Conservation (phyloP, 2,113 vertebrate species). For the Paradoxurus hermaphroditus region DNA sequence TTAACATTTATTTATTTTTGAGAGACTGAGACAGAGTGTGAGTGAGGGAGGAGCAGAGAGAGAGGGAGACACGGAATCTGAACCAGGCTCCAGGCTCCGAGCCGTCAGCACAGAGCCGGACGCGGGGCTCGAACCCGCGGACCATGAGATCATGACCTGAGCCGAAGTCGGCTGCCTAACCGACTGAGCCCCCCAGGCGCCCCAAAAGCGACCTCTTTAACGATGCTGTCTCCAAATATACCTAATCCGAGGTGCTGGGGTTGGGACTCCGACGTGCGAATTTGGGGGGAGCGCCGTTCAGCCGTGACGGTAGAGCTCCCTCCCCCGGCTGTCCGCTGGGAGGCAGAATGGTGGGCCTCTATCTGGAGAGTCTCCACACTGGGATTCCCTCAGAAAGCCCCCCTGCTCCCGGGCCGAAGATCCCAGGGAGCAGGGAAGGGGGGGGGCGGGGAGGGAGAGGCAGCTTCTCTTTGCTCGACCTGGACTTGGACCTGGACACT, state of each 20-base stretch:
- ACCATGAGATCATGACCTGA: too few species aligned
- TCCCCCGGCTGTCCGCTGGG: not conserved
- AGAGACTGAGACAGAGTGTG: too few species aligned
- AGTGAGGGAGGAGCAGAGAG: too few species aligned
- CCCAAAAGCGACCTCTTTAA: not conserved
- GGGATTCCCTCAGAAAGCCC: not conserved
- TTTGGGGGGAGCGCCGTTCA: too few species aligned
- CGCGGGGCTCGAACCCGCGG: too few species aligned
- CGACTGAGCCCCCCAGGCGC: too few species aligned
- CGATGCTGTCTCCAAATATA: not conserved
- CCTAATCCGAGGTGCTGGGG: not conserved
- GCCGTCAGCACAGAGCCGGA: too few species aligned
- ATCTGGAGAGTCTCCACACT: not conserved
- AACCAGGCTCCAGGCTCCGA: too few species aligned
- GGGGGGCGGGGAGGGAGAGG: not conserved
- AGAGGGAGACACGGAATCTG: too few species aligned
- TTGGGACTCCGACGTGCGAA: not conserved
- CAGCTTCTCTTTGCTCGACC: not conserved
- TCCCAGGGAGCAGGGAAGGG: not conserved
- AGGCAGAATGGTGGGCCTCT: not conserved
- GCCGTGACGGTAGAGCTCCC: rapidly evolving
- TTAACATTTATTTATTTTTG: too few species aligned
- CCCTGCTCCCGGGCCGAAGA: rapidly evolving
- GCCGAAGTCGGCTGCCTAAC: too few species aligned
- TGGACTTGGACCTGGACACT: not conserved